Evolutionary conservation across 2,888 invertebrate species (phyloP).

Genomic region (Aricia artaxerxes): DNA sequence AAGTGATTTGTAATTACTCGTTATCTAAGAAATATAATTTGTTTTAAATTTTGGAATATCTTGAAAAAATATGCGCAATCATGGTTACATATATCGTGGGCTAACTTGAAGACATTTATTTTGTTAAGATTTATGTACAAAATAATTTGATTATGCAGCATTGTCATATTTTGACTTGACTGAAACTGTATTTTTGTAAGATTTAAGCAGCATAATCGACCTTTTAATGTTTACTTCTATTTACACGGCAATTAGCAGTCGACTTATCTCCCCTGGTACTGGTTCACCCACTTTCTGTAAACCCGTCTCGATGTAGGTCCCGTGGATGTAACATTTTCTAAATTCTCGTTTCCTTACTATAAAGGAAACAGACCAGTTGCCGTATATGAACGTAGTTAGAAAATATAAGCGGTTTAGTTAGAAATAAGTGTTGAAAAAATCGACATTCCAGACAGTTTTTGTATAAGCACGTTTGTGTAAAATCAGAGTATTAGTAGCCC

Average conservation of each 20-base stretch:
- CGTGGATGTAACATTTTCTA: constrained; percentile 61
- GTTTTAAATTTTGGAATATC: no score
- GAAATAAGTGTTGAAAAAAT: not conserved
- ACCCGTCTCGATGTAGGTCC: constrained; percentile 71
- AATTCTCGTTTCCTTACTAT: constrained; percentile 55
- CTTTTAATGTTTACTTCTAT: not conserved
- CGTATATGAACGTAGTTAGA: constrained; percentile 22
- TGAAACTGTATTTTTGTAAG: no score
- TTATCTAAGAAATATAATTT: not conserved
- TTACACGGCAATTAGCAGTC: not conserved
- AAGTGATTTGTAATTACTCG: not conserved
- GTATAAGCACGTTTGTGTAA: no score
- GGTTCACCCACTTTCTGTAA: constrained; percentile 74
- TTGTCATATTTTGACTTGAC: no score
- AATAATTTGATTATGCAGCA: no score
- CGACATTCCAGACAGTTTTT: not conserved
- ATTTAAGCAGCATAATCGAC: not conserved
- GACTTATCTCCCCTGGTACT: constrained; percentile 36
- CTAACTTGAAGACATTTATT: not conserved
- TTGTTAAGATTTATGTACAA: no score
- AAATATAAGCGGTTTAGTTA: not conserved
- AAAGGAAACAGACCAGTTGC: constrained; percentile 7
- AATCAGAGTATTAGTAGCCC: no score
- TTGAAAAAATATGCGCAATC: not conserved
- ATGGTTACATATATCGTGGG: not conserved